Conservation (phyloP, 2,888 invertebrate species). For the Atherix ibis region DNA sequence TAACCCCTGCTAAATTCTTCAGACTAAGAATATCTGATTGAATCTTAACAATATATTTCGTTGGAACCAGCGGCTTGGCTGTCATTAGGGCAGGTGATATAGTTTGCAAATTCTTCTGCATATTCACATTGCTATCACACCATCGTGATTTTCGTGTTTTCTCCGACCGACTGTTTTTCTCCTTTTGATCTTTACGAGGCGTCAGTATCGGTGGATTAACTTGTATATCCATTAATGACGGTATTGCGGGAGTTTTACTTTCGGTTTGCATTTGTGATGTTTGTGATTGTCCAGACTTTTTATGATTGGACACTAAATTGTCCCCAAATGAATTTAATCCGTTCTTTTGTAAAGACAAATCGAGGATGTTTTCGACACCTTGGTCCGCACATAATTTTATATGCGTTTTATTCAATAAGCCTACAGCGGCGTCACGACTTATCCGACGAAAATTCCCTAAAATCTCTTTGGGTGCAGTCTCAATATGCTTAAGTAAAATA, state of each 20-base stretch:
- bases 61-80: background rate
- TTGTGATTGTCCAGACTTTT: slow-evolving; percentile 31
- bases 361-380: slow-evolving; percentile 24
- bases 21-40: slow-evolving; percentile 29
- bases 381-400: slow-evolving; percentile 33
- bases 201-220: slow-evolving; percentile 21
- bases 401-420: slow-evolving; percentile 36
- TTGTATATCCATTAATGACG: slow-evolving; percentile 29
- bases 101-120: too few relatives aligned
- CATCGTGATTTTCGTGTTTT: slow-evolving; percentile 31
- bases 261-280: slow-evolving; percentile 31
- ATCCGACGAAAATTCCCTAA: slow-evolving; percentile 77
- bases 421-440: slow-evolving; percentile 56
- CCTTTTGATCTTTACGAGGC: slow-evolving; percentile 21
- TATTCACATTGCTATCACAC: slow-evolving; percentile 24
- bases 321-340: background rate
- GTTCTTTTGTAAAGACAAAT: slow-evolving; percentile 8
- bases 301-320: background rate
- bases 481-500: slow-evolving; percentile 57
- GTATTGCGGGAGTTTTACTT: slow-evolving; percentile 27
- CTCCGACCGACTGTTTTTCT: slow-evolving; percentile 29
- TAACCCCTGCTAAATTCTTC: slow-evolving; percentile 40
- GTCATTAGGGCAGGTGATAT: background rate
- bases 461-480: slow-evolving; percentile 81
- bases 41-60: background rate